Evolutionary conservation across 2,797 vertebrate species (phyloP), one percentile per base, ranked within the genome.

Genomic region (Buphagus erythrorhynchus): DNA sequence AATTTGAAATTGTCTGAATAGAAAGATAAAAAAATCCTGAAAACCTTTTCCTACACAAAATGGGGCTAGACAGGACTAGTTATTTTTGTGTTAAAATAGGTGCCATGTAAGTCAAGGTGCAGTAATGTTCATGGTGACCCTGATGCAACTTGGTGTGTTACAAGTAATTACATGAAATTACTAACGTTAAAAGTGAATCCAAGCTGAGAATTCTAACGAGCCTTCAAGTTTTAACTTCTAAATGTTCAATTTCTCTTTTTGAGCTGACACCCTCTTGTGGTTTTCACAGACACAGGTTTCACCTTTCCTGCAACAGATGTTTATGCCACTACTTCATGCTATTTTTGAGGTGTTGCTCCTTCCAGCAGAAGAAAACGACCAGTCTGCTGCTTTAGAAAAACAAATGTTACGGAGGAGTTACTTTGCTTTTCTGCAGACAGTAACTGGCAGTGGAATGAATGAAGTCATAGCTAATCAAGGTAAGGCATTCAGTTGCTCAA

Each of bases 381-480:
- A 99, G 94, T 98, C 99, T 49, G 99, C 99, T 9, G 99, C 99
- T 21, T 97, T 99, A 93, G 99, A 99, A 97, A 99, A 99, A 55
- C 99, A 99, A 89, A 99, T 99, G 99, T 93, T 99, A 95, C 95
- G 99, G 63, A 98, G 99, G 88, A 99, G 99, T 97, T 99, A 99
- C 97, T 99, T 99, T 96, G 98, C 98, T 97, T 99, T 99, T 97
- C 98, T 99, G 62, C 99, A 99, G 94, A 99, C 99, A 6, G 97
- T 99, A 83, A 98, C 99, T 17, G 98, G 99, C 85, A 99, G 99
- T 54, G 99, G 99, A 63, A 99, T 99, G 99, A 99, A 99, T 49
- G 99, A 99, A 97, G 99, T 99, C 82, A 98, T 99, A 98, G 99
- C 99, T 95, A 99, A 99, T 93, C 99, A 99, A 97, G 99, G 99